Evolutionary conservation across 2,888 invertebrate genomes (phyloP).

Genomic region (Mactromeris polynyma): DNA sequence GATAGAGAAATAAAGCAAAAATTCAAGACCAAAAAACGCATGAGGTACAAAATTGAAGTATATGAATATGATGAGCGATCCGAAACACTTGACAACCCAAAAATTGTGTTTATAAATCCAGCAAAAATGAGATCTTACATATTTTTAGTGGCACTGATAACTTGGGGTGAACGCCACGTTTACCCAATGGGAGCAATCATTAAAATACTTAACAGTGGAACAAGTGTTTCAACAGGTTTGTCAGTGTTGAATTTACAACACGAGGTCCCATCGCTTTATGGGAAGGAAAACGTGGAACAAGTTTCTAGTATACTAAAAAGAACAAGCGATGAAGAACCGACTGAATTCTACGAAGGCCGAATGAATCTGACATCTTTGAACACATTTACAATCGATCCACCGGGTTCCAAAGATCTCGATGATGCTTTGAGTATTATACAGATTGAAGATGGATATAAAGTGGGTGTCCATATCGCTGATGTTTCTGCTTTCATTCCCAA

Average conservation of each 20-base stretch:
- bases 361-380: slow-evolving; percentile 59
- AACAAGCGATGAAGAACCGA: slow-evolving; percentile 30
- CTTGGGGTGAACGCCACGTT: slow-evolving; percentile 66
- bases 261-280: slow-evolving; percentile 65
- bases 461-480: slow-evolving; percentile 79
- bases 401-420: slow-evolving; percentile 71
- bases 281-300: slow-evolving; percentile 45
- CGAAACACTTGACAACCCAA: slow-evolving; percentile 18
- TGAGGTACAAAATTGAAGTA: slow-evolving; percentile 61
- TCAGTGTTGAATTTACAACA: slow-evolving; percentile 61
- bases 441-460: slow-evolving; percentile 45
- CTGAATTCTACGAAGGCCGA: slow-evolving; percentile 15
- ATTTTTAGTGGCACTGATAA: slow-evolving; percentile 73
- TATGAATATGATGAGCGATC: slow-evolving; percentile 43
- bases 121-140: slow-evolving; percentile 68
- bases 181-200: slow-evolving; percentile 76
- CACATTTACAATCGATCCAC: slow-evolving; percentile 77
- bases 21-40: slow-evolving; percentile 5
- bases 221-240: slow-evolving; percentile 52
- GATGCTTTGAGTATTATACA: slow-evolving; percentile 72
- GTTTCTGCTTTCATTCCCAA: slow-evolving; percentile 67
- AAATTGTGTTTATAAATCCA: slow-evolving; percentile 43
- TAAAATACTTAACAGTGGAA: slow-evolving; percentile 62
- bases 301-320: slow-evolving; percentile 39
- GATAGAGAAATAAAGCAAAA: slow-evolving; percentile 27